Conservation (phyloP, 2,797 vertebrate genomes). For the Catharus ustulatus region DNA sequence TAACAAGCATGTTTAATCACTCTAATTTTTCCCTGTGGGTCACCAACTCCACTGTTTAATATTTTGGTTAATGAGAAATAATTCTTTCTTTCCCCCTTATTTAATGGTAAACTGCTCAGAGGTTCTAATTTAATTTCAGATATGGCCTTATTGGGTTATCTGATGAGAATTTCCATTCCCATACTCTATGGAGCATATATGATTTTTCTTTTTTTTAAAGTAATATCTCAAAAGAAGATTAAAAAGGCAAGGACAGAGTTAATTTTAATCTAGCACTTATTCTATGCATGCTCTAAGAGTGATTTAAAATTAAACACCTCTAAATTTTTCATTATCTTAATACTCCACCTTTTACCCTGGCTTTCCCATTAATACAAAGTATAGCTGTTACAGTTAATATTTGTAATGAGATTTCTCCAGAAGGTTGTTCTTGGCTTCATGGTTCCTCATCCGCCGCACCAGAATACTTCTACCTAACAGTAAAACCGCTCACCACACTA, state of each 20-base stretch:
- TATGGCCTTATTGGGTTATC: not conserved
- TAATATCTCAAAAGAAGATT: not conserved
- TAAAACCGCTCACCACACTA: not conserved
- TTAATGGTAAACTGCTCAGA: not conserved
- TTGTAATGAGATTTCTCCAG: not conserved
- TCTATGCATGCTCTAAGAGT: not conserved
- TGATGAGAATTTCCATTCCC: not conserved
- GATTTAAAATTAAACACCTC: not conserved
- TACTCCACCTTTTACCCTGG: not conserved
- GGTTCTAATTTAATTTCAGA: not conserved
- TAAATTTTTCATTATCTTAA: not conserved
- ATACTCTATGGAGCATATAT: not conserved
- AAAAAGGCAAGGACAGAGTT: not conserved
- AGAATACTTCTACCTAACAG: not conserved
- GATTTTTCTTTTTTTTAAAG: not conserved
- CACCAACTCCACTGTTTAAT: not conserved
- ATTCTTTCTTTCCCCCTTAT: not conserved
- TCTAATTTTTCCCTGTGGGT: not conserved
- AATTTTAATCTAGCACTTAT: not conserved
- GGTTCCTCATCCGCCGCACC: not conserved
- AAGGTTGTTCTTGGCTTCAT: not conserved
- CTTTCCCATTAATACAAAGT: not conserved
- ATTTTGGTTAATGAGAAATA: slow-evolving; percentile 2
- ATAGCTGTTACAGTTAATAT: not conserved
- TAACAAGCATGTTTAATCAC: not conserved